phyloP scores from a whole-genome alignment of 1,140 invertebrate genomes.

The Lepidurus couesii region DNA sequence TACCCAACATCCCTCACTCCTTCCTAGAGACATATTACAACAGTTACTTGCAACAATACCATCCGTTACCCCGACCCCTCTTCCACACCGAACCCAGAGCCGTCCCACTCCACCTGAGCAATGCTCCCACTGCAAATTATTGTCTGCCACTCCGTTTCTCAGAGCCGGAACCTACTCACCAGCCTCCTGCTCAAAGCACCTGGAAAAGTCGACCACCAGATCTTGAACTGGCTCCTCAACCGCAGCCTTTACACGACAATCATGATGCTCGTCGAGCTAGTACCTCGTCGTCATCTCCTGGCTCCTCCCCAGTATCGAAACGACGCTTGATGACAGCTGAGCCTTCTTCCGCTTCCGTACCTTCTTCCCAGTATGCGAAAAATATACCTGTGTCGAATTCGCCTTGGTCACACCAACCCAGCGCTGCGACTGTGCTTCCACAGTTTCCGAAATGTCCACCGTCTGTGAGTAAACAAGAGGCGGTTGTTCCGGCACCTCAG shows the following conservation, averaged over 20 bases:
- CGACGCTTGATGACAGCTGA: neutral
- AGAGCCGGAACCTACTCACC: neutral
- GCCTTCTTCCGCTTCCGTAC: neutral
- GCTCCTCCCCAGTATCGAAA: neutral
- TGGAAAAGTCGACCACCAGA: neutral
- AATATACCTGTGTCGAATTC: neutral
- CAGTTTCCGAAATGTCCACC: neutral
- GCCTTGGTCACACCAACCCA: neutral
- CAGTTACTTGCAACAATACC: neutral
- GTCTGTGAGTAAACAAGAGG: neutral
- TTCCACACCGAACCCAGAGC: neutral
- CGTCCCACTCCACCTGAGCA: neutral
- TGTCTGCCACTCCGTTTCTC: neutral
- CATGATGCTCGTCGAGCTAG: neutral
- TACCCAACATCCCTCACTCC: constrained; percentile 15
- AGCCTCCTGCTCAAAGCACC: neutral
- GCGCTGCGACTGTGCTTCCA: neutral
- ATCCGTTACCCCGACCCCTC: neutral
- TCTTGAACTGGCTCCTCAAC: neutral
- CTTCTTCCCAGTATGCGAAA: constrained; percentile 4
- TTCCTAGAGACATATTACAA: constrained; percentile 6
- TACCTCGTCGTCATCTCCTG: neutral
- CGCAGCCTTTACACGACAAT: neutral
- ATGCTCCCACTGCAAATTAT: neutral
- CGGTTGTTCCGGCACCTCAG: neutral